phyloP scores from a whole-genome alignment of 2,888 invertebrate species.

The Cabera pusaria region DNA sequence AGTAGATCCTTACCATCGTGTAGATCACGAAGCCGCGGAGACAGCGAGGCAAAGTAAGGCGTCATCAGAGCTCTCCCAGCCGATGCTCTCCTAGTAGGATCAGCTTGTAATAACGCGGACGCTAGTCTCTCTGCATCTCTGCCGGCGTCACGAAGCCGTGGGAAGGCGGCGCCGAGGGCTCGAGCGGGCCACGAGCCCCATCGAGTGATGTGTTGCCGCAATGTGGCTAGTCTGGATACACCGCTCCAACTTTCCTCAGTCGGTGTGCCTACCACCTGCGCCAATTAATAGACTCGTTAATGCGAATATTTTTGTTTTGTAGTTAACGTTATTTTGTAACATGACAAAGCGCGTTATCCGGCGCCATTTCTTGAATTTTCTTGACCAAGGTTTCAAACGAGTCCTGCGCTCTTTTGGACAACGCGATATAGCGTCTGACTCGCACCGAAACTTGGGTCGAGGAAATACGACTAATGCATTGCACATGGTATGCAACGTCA shows the following conservation, averaged over 20 bases:
- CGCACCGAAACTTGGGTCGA: too few species aligned
- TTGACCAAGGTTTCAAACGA: too few species aligned
- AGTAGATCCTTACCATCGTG: slow-evolving; percentile 90
- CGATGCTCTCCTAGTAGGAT: slow-evolving; percentile 93
- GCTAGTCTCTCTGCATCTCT: slow-evolving; percentile 95
- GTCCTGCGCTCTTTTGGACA: too few species aligned
- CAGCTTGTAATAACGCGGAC: slow-evolving; percentile 91
- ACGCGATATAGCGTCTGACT: too few species aligned
- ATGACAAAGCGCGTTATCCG: too few species aligned
- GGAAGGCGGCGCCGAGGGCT: slow-evolving; percentile 93
- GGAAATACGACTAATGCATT: too few species aligned
- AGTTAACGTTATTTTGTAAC: too few species aligned
- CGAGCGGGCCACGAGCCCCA: slow-evolving; percentile 88
- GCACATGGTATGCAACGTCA: too few species aligned
- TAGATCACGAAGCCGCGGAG: slow-evolving; percentile 94
- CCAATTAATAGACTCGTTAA: too few species aligned
- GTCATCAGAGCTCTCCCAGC: slow-evolving; percentile 94
- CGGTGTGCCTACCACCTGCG: slow-evolving; percentile 95
- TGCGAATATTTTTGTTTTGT: too few species aligned
- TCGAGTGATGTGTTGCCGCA: slow-evolving; percentile 86
- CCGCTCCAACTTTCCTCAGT: slow-evolving; percentile 97
- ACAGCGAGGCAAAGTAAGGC: slow-evolving; percentile 95
- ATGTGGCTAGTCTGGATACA: slow-evolving; percentile 93
- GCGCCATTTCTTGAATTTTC: too few species aligned
- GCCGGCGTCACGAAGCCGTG: slow-evolving; percentile 94